Evolutionary conservation across 2,113 vertebrate species (phyloP).

Genomic region (Tragelaphus strepsiceros): DNA sequence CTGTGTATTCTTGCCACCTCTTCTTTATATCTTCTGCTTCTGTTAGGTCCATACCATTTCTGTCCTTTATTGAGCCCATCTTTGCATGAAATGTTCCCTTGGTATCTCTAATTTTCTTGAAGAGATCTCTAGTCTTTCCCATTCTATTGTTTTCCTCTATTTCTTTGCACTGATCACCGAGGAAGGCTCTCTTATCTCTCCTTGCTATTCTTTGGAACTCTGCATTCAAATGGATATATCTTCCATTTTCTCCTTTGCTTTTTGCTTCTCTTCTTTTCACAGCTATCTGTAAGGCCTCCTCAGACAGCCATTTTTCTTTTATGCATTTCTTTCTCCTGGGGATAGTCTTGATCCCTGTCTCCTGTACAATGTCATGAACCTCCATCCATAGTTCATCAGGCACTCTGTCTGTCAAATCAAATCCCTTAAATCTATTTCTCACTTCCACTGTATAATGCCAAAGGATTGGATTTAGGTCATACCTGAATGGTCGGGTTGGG

Average conservation of each 20-base stretch:
- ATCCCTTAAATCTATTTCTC: background rate
- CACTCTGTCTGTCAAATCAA: background rate
- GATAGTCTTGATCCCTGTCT: background rate
- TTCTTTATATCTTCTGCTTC: background rate
- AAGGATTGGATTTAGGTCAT: background rate
- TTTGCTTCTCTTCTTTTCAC: background rate
- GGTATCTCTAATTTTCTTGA: background rate
- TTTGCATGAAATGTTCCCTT: background rate
- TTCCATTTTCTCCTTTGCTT: background rate
- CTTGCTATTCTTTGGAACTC: background rate
- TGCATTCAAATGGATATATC: background rate
- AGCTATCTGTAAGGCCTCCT: background rate
- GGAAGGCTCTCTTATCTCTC: background rate
- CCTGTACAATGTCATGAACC: background rate
- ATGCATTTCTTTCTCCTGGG: background rate
- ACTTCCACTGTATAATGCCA: background rate
- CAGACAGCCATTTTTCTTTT: background rate
- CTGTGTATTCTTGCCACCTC: background rate
- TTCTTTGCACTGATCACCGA: background rate
- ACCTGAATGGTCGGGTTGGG: accelerated
- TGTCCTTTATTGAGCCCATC: background rate
- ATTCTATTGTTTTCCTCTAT: background rate
- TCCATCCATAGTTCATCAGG: background rate
- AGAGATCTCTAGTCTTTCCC: background rate
- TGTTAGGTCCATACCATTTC: background rate